Evolutionary conservation across 2,113 vertebrate genomes (phyloP).

Genomic region (Callithrix jacchus): DNA sequence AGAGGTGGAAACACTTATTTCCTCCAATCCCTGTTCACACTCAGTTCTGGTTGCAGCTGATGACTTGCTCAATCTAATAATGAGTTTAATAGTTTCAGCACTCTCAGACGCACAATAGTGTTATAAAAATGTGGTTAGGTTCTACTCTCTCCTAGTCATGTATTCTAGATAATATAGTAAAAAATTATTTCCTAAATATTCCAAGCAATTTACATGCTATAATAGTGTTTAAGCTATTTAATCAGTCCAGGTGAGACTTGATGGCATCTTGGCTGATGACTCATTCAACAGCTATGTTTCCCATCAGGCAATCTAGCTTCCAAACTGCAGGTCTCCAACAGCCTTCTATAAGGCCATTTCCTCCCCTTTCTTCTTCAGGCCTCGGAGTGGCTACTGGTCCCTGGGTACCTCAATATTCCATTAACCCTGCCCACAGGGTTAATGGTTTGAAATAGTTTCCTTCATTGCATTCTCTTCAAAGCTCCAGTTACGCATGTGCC

Average conservation of each 20-base stretch:
- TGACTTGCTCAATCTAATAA: no score
- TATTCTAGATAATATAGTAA: neutral
- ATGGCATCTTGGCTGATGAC: neutral
- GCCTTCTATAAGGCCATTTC: neutral
- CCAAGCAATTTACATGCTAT: neutral
- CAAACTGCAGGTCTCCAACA: neutral
- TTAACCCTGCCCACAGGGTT: neutral
- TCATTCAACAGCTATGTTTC: neutral
- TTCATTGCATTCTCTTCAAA: neutral
- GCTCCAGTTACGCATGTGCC: neutral
- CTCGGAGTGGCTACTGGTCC: neutral
- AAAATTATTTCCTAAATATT: neutral
- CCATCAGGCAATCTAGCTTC: neutral
- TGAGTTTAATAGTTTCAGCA: neutral
- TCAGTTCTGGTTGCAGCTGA: neutral
- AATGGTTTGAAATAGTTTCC: neutral
- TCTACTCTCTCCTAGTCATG: neutral
- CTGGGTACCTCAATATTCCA: neutral
- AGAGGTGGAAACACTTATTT: neutral
- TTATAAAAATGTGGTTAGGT: neutral
- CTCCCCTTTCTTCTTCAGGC: neutral
- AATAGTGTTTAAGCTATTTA: neutral
- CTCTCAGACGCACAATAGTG: neutral
- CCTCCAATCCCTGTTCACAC: neutral
- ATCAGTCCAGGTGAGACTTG: neutral